Conservation (phyloP, 2,888 invertebrate species). For the Parnassius glacialis region DNA sequence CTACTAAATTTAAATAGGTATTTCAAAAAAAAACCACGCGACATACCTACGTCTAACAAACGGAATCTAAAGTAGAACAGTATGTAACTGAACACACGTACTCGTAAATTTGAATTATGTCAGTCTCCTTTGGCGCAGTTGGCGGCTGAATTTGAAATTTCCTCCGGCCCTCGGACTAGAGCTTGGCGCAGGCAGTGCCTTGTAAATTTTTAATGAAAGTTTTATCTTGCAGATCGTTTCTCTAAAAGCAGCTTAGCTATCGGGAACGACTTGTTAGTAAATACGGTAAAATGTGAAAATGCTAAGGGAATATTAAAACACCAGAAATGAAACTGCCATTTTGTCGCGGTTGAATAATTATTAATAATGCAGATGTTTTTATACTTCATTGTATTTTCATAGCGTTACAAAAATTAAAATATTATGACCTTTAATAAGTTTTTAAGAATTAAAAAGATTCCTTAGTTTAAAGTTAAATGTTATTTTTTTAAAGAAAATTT, state of each 20-base stretch:
- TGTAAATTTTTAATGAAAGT: constrained; percentile 34
- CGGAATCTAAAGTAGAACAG: constrained; percentile 9
- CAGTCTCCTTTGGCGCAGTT: constrained; percentile 32
- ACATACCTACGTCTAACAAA: neutral
- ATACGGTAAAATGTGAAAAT: constrained; percentile 25
- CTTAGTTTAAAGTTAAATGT: too few relatives aligned
- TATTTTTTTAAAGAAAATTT: too few relatives aligned
- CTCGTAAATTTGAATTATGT: constrained; percentile 30
- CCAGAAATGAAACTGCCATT: constrained; percentile 18
- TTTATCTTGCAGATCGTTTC: constrained; percentile 29
- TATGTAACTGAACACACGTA: constrained; percentile 28
- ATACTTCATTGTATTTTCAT: neutral
- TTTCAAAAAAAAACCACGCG: neutral
- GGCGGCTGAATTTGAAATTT: constrained; percentile 32
- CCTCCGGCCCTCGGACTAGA: constrained; percentile 23
- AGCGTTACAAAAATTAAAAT: too few relatives aligned
- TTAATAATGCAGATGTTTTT: constrained; percentile 9
- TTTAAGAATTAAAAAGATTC: too few relatives aligned
- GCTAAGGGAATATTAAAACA: constrained; percentile 22
- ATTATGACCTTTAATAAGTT: too few relatives aligned
- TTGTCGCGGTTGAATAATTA: constrained; percentile 16
- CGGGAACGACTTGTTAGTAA: constrained; percentile 24
- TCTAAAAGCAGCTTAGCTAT: constrained; percentile 29
- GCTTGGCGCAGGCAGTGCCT: constrained; percentile 24
- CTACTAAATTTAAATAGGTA: neutral